These are phyloP conservation scores for Leistus spinibarbis DNA, from an alignment of 2,888 invertebrate species.

Conservation along the genomic window DNA sequence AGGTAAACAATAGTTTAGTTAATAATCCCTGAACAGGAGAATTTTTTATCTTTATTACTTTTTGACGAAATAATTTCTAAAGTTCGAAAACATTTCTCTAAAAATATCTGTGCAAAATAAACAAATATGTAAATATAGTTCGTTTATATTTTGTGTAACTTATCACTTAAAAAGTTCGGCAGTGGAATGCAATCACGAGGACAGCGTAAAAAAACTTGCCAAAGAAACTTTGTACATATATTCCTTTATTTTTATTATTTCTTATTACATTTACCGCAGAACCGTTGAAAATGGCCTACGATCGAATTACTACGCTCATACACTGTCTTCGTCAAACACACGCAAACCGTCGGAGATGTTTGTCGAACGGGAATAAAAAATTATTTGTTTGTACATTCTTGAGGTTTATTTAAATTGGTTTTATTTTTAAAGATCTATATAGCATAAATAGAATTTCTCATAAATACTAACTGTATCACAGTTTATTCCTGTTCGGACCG, in stretches of 20 bases:
- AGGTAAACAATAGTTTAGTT: too few relatives aligned
- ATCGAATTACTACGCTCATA: background rate
- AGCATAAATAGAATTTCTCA: background rate
- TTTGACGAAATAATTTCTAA: too few relatives aligned
- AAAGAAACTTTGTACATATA: slow-evolving; percentile 16
- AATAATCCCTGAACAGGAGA: too few relatives aligned
- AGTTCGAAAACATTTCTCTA: background rate
- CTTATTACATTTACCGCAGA: background rate
- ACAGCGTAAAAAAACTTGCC: slow-evolving; percentile 20
- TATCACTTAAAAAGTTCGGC: slow-evolving; percentile 25
- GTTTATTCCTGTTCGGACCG: too few relatives aligned
- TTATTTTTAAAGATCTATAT: background rate
- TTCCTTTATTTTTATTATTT: background rate
- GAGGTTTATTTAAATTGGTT: background rate
- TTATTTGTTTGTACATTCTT: background rate
- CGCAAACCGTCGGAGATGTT: background rate
- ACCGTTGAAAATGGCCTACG: background rate
- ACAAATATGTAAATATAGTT: background rate
- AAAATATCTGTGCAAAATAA: background rate
- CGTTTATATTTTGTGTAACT: slow-evolving; percentile 18
- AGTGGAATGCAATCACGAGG: slow-evolving; percentile 21
- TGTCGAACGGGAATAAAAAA: background rate
- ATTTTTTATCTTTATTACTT: too few relatives aligned
- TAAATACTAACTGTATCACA: background rate
- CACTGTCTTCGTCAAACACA: background rate